Conservation (phyloP, 1,140 invertebrate species). For the Lineus longissimus region DNA sequence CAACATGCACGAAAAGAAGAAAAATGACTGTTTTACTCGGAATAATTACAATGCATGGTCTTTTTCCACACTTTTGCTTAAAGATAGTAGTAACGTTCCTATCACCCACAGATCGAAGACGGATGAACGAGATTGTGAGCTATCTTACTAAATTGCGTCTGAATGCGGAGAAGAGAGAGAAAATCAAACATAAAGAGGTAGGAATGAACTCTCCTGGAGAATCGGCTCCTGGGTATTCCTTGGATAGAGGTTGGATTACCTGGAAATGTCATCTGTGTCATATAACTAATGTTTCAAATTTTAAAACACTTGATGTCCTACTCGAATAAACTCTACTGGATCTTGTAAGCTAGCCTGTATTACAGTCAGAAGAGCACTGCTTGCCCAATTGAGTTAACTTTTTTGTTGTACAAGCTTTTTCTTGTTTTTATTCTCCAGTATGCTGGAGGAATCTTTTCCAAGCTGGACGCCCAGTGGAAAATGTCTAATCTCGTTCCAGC, state of each 20-base stretch:
- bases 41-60: background rate
- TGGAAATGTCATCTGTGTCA: background rate
- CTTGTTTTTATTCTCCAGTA: constrained; percentile 27
- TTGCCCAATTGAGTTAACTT: background rate
- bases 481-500: constrained; percentile 23
- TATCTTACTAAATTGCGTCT: constrained; percentile 47
- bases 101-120: constrained; percentile 37
- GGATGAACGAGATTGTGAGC: constrained; percentile 46
- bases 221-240: background rate
- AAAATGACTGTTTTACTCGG: no score
- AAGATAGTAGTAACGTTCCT: no score
- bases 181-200: constrained; percentile 46
- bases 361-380: no score
- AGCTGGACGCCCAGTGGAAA: constrained; percentile 46
- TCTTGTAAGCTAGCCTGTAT: no score
- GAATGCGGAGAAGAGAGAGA: constrained; percentile 43
- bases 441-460: constrained; percentile 42
- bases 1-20: no score
- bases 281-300: background rate
- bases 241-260: background rate
- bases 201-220: background rate
- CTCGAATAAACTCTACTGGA: background rate
- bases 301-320: background rate
- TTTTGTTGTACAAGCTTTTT: background rate
- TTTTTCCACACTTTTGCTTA: background rate